Conservation (phyloP, 1,140 invertebrate species). For the Rhyzopertha dominica region DNA sequence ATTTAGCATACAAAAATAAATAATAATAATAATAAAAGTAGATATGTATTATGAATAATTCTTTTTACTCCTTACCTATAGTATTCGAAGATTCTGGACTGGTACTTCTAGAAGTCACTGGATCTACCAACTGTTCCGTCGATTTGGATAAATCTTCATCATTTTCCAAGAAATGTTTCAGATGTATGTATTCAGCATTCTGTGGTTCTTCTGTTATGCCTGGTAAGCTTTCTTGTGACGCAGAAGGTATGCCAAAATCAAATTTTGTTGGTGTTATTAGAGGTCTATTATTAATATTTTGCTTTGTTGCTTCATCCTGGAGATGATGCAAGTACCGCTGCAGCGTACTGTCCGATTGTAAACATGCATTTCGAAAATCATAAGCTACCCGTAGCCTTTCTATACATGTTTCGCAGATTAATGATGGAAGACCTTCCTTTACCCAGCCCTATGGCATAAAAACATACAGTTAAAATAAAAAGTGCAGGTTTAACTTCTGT, state of each 20-base stretch:
- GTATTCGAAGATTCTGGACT: slow-evolving; percentile 12
- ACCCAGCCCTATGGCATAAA: slow-evolving; percentile 13
- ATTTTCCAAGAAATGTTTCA: slow-evolving; percentile 41
- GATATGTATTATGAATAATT: slow-evolving; percentile 3
- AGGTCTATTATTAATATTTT: slow-evolving; percentile 6
- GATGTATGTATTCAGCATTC: slow-evolving; percentile 34
- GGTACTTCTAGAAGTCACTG: slow-evolving; percentile 18
- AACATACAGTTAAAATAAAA: too few relatives aligned
- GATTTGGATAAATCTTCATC: slow-evolving; percentile 31
- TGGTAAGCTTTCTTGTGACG: slow-evolving; percentile 12
- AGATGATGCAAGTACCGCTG: slow-evolving; percentile 14
- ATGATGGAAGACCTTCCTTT: slow-evolving; percentile 19
- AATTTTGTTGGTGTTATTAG: slow-evolving; percentile 20
- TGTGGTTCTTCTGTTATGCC: slow-evolving; percentile 20
- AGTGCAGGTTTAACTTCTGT: too few relatives aligned
- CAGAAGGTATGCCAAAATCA: slow-evolving; percentile 10
- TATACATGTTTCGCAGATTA: slow-evolving; percentile 19
- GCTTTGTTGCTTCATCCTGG: slow-evolving; percentile 10
- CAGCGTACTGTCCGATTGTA: slow-evolving; percentile 18
- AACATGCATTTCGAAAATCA: slow-evolving; percentile 18
- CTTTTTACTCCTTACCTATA: neutral
- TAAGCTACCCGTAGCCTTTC: slow-evolving; percentile 15
- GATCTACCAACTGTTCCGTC: slow-evolving; percentile 18
- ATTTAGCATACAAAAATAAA: neutral
- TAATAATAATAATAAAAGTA: slow-evolving; percentile 1